Evolutionary conservation across 2,113 vertebrate genomes (phyloP), one percentile per base, ranked within the genome.

Genomic region (Chaenocephalus aceratus): DNA sequence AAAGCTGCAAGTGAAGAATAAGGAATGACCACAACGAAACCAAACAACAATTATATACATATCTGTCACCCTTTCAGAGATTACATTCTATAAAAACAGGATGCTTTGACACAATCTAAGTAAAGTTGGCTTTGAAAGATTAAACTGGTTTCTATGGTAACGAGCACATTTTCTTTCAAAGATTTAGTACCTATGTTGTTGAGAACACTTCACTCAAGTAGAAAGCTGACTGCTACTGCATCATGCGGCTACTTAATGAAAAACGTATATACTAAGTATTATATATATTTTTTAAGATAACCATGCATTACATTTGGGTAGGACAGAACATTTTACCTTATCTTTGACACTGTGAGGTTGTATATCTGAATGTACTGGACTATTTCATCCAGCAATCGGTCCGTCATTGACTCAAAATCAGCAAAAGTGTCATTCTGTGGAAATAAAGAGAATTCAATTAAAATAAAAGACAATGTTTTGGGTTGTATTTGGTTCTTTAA

Each of bases 341-440:
- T 99, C 94, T 98, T 99, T 89, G 97, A 97, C 89, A 99, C 93
- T 14, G 96, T 96, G 82, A 99, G 95, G 91, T 96, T 99, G 94
- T 99, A 99, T 92, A 99, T 97, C 88, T 99, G 98, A 93, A 99
- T 98, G 91, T 99, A 99, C 30, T 99, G 98, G 86, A 99, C 95
- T 85, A 99, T 99, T 94, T 99, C 98, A 95, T 99, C 98, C 93
- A 99, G 93, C 86, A 99, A 94, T 46, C 97, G 95, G 93, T 99
- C 98, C 11, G 98, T 99, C 98, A 99, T 99, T 73, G 97, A 97
- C 91, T 99, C 98, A 96, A 99, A 99, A 95, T 99, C 98, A 89
- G 98, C 98, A 96, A 99, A 99, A 53, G 98, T 99, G 92, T 99
- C 98, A 95, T 97, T 99, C 98, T 99, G 95, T 77, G 85, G 16